Base-by-base conservation (phyloP, 1,140 invertebrate genomes). In the Anagrus nilaparvatae region DNA sequence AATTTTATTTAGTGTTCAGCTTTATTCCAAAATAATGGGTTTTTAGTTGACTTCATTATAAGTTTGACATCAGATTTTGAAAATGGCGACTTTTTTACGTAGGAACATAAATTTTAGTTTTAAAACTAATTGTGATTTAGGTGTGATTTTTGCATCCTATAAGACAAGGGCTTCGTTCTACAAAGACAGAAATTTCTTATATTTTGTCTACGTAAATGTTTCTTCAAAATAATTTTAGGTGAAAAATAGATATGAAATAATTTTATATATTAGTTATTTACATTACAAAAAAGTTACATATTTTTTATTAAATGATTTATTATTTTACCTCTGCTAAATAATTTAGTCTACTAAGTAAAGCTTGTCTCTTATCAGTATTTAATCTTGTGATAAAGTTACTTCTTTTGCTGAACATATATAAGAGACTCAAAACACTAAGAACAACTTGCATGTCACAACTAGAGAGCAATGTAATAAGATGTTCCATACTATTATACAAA, bases 341-440 rank as follows among this genome's bases (percentile, higher is more conserved):
- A 47, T 79, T 82, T 10, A 91, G 71, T 56, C 84, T 72, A n/a
- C 78, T 75, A 23, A 90, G 68, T 18, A 91, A 63, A 25, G 79
- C 76, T 56, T 84, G 77, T 51, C 81, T 70, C 54, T 85, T 85
- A 35, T 86, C 83, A 54, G 72, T 73, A 53, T 78, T 76, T 49
- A 90, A 65, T 47, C 86, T 75, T 37, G 85, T 81, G 51, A 93
- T 87, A 55, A 90, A 91, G 69, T 90, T 91, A 60, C 86, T 89
- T 47, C 88, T 72, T 72, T 93, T 93, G 52, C 87, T 91, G 65
- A 93, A 93, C 73, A 92, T 90, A 64, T 90, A 93, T 6, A 93
- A 72, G 44, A 92, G 70, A 66, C 89, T 88, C 33, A 92, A 71
- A 30, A 91, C 87, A 51, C 78, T 84, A 38, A 91, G 70, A n/a